These are phyloP conservation scores for Silurus meridionalis DNA, from an alignment of 2,113 vertebrate genomes.

Conservation along the genomic window DNA sequence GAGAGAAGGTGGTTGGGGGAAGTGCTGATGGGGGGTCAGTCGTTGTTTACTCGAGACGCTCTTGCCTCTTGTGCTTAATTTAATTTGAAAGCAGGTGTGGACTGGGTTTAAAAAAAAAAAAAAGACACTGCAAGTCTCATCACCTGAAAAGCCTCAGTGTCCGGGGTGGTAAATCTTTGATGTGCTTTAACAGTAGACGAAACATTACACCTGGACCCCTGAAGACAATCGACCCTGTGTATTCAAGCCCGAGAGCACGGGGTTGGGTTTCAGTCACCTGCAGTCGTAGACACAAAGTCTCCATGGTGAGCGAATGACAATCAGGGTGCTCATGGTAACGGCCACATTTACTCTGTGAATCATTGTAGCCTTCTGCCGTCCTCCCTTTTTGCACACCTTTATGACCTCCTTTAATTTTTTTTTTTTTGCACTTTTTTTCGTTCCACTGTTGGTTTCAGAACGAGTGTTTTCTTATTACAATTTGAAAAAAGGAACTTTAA, in stretches of 20 bases:
- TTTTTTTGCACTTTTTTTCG: constrained; percentile 26
- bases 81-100: constrained; percentile 24
- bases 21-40: constrained; percentile 39
- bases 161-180: constrained; percentile 37
- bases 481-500: too few relatives aligned
- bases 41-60: constrained; percentile 13
- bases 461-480: not conserved
- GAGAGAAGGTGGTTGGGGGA: constrained; percentile 46
- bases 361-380: constrained; percentile 23
- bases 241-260: constrained; percentile 45
- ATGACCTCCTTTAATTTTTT: constrained; percentile 16
- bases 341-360: constrained; percentile 44
- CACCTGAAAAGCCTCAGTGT: constrained; percentile 1
- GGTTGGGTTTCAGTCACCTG: constrained; percentile 60
- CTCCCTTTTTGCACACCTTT: constrained; percentile 33
- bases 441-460: not conserved
- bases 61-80: not conserved
- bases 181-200: constrained; percentile 17
- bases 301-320: constrained; percentile 61
- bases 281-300: constrained; percentile 48
- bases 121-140: not conserved
- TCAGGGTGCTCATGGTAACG: constrained; percentile 51
- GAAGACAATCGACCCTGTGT: constrained; percentile 56
- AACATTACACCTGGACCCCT: constrained; percentile 51
- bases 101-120: not conserved